phyloP scores from a whole-genome alignment of 2,113 vertebrate species.

The Anolis carolinensis region DNA sequence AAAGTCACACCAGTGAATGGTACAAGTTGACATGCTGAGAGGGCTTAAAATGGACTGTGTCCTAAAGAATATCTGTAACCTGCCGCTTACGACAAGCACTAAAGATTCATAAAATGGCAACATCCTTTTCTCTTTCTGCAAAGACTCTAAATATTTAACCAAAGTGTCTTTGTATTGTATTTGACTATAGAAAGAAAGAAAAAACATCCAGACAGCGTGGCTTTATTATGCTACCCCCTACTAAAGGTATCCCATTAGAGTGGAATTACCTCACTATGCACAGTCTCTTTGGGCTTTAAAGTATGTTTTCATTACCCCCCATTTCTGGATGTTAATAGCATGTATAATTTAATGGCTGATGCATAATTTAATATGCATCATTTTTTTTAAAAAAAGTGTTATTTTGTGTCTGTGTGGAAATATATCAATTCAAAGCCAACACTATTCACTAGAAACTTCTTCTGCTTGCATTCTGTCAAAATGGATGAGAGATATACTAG shows the following conservation, averaged over 20 bases:
- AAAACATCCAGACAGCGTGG: constrained; percentile 17
- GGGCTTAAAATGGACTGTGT: not conserved
- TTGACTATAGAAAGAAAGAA: constrained; percentile 11
- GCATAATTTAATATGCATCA: constrained; percentile 31
- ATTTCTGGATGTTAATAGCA: constrained; percentile 28
- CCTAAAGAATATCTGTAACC: constrained; percentile 5
- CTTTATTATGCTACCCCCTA: constrained; percentile 13
- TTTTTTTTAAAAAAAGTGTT: not conserved
- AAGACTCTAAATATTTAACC: constrained; percentile 26
- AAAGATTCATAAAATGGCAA: constrained; percentile 16
- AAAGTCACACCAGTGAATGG: not conserved
- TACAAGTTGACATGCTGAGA: constrained; percentile 1
- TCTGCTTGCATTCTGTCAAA: not conserved
- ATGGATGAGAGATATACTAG: not conserved
- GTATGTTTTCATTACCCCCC: constrained; percentile 33
- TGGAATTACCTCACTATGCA: constrained; percentile 10
- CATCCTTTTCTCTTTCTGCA: constrained; percentile 18
- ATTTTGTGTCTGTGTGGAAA: not conserved
- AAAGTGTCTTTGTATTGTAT: constrained; percentile 22
- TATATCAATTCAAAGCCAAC: constrained; percentile 19
- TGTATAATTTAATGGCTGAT: constrained; percentile 41
- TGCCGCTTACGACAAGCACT: constrained; percentile 2
- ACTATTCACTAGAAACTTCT: not conserved
- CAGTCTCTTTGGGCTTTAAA: constrained; percentile 39
- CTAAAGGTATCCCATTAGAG: not conserved